These are phyloP conservation scores for Rhinogobius similis DNA, from an alignment of 2,113 vertebrate species.

Conservation along the genomic window DNA sequence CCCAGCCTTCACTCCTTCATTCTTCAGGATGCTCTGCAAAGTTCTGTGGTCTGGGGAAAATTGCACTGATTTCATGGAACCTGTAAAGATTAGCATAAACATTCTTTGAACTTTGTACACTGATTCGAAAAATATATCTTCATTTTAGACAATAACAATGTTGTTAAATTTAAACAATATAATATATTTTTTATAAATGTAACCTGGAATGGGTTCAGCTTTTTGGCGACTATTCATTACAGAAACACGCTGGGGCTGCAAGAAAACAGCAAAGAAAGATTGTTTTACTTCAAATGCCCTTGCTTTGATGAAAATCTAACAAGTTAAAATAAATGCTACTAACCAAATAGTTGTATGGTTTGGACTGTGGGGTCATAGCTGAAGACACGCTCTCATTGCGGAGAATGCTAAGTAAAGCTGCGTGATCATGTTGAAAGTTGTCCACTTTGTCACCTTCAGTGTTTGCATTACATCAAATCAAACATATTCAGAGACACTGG, in stretches of 20 bases:
- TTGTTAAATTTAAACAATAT: too few species aligned
- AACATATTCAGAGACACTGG: neutral
- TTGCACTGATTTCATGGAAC: conserved; percentile 14
- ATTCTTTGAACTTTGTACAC: neutral
- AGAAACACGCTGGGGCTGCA: conserved; percentile 73
- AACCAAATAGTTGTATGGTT: conserved; percentile 60
- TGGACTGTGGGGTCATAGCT: conserved; percentile 32
- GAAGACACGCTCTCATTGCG: conserved; percentile 43
- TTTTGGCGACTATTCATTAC: conserved; percentile 63
- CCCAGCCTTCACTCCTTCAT: conserved; percentile 59
- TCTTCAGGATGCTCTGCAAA: conserved; percentile 63
- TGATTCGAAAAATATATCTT: neutral
- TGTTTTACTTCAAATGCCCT: neutral
- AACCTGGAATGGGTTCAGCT: conserved; percentile 53
- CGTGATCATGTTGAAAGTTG: conserved; percentile 51
- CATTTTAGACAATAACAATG: neutral
- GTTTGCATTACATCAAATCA: neutral
- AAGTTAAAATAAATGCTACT: conserved; percentile 9
- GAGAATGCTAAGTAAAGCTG: conserved; percentile 65
- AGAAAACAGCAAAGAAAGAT: conserved; percentile 6
- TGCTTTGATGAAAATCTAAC: neutral
- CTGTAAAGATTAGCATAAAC: conserved; percentile 19
- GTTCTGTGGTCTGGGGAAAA: conserved; percentile 65
- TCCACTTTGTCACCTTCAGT: conserved; percentile 45
- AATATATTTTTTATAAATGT: neutral